Percentiles rank a stretch among this genome's conserved stretches.
phyloP scores from a whole-genome alignment of 2,888 invertebrate species.

The Watsonalla cultraria region DNA sequence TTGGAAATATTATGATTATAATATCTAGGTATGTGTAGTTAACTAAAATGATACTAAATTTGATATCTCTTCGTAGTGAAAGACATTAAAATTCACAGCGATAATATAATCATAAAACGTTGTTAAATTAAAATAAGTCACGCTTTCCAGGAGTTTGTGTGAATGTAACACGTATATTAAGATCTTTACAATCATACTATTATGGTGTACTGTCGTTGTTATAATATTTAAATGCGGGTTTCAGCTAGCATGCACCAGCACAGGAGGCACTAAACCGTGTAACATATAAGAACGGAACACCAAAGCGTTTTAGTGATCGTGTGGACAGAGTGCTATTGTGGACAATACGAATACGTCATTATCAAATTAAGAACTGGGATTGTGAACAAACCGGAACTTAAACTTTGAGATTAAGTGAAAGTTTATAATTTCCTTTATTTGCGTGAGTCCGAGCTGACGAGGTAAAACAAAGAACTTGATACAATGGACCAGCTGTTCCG shows the following conservation, averaged over 20 bases:
- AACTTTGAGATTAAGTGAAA: slow-evolving; percentile 66
- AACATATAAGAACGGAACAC: slow-evolving; percentile 16
- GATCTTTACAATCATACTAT: not conserved
- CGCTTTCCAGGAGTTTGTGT: not conserved
- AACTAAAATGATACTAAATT: too few species aligned
- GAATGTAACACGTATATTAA: too few species aligned
- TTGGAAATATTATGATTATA: not conserved
- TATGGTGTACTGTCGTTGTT: not conserved
- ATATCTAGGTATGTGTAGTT: too few species aligned
- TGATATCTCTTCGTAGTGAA: not conserved
- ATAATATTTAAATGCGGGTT: not conserved
- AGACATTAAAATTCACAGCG: not conserved
- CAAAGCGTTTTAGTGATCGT: slow-evolving; percentile 20
- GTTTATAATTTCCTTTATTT: slow-evolving; percentile 55
- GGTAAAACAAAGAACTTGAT: slow-evolving; percentile 45
- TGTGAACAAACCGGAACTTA: slow-evolving; percentile 27
- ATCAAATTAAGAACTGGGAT: slow-evolving; percentile 12
- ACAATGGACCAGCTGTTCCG: slow-evolving; percentile 76
- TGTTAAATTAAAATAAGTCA: not conserved
- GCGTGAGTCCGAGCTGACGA: slow-evolving; percentile 54
- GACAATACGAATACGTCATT: slow-evolving; percentile 10
- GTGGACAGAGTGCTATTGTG: slow-evolving; percentile 21
- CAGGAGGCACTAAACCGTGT: slow-evolving; percentile 21
- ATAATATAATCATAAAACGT: not conserved
- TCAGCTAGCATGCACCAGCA: not conserved